These are phyloP conservation scores for Notoglanidium macrostoma DNA, from an alignment of 2,797 vertebrate species.

Conservation along the genomic window DNA sequence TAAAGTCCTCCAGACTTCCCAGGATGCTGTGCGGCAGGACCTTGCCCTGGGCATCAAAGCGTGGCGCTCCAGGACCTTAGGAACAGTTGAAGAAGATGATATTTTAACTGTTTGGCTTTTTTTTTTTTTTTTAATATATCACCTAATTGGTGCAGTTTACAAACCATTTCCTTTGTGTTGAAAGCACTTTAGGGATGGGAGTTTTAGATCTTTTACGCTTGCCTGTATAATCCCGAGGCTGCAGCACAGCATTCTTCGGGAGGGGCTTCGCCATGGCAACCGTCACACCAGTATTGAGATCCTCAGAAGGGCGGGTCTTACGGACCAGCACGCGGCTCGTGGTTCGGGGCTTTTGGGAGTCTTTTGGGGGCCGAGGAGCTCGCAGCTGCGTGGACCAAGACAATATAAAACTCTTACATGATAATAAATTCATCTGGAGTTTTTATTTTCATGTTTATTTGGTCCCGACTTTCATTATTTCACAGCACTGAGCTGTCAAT, in stretches of 20 bases:
- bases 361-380: slow-evolving; percentile 60
- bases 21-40: slow-evolving; percentile 87
- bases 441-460: neutral
- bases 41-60: slow-evolving; percentile 69
- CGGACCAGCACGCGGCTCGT: slow-evolving; percentile 64
- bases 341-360: slow-evolving; percentile 57
- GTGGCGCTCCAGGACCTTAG: slow-evolving; percentile 66
- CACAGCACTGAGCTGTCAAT: neutral
- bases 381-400: slow-evolving; percentile 65
- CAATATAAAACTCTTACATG: neutral
- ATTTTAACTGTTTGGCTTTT: neutral
- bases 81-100: neutral
- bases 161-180: neutral
- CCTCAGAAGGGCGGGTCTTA: slow-evolving; percentile 65
- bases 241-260: slow-evolving; percentile 43
- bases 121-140: neutral
- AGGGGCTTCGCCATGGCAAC: slow-evolving; percentile 64
- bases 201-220: neutral
- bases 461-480: neutral
- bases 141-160: neutral
- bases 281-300: slow-evolving; percentile 46
- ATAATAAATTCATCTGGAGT: neutral
- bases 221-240: slow-evolving; percentile 73
- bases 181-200: neutral
- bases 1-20: slow-evolving; percentile 85